Evolutionary conservation across 1,140 invertebrate genomes (phyloP).

Genomic region (Euwallacea fornicatus): DNA sequence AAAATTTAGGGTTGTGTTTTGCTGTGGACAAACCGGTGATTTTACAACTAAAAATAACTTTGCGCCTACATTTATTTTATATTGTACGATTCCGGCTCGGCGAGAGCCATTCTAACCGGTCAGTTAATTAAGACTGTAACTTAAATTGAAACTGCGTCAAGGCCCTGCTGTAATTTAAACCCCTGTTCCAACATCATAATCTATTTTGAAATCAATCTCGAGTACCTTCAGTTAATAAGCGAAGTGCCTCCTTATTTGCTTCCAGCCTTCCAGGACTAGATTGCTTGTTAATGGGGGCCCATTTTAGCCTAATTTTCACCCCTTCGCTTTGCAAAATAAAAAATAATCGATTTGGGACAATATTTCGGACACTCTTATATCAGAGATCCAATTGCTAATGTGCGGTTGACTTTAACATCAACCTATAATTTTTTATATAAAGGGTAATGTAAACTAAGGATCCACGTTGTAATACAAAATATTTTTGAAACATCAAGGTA

Average conservation of each 20-base stretch:
- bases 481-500: no score
- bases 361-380: constrained; percentile 23
- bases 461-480: no score
- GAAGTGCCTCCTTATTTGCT: constrained; percentile 11
- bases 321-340: not conserved
- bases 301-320: not conserved
- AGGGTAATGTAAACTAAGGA: no score
- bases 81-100: no score
- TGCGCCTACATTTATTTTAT: no score
- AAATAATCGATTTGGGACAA: no score
- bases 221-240: constrained; percentile 32
- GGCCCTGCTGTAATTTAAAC: constrained; percentile 24
- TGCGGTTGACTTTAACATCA: no score
- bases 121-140: constrained; percentile 30
- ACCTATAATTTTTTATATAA: no score
- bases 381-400: no score
- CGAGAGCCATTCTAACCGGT: constrained; percentile 4
- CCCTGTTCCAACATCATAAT: constrained; percentile 30
- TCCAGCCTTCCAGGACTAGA: constrained; percentile 21
- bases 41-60: no score
- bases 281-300: constrained; percentile 27
- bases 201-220: constrained; percentile 36
- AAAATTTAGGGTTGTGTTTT: no score
- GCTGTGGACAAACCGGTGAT: no score
- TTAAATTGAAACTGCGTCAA: constrained; percentile 14